phyloP scores from a whole-genome alignment of 2,888 invertebrate genomes.

The Lepetodrilus schrolli region DNA sequence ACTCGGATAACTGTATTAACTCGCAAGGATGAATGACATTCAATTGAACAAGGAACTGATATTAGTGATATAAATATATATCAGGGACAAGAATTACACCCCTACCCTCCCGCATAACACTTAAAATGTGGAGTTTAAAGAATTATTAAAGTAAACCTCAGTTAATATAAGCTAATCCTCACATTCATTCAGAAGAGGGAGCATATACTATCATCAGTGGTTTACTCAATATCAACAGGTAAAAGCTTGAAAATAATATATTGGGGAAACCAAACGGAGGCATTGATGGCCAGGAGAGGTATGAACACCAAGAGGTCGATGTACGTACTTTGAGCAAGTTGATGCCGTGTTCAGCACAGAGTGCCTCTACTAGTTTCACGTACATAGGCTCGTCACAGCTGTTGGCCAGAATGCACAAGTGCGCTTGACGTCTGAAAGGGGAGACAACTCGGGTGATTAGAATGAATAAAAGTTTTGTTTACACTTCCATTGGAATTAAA shows the following conservation, averaged over 20 bases:
- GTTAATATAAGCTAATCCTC: conserved; percentile 35
- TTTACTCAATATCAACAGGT: conserved; percentile 36
- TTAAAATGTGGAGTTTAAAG: too few relatives aligned
- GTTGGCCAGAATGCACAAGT: conserved; percentile 96
- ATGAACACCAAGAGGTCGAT: too few relatives aligned
- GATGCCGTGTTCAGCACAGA: conserved; percentile 98
- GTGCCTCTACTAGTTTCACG: conserved; percentile 96
- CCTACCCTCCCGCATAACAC: too few relatives aligned
- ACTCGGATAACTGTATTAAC: too few relatives aligned
- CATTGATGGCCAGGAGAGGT: too few relatives aligned
- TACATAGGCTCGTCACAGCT: conserved; percentile 99
- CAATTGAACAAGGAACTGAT: too few relatives aligned
- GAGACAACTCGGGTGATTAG: not conserved
- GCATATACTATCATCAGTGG: conserved; percentile 45
- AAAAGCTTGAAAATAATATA: too few relatives aligned
- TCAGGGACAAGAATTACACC: too few relatives aligned
- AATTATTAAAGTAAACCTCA: not conserved
- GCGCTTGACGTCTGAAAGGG: conserved; percentile 89
- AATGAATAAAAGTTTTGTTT: not conserved
- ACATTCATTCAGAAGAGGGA: conserved; percentile 53
- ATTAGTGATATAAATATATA: too few relatives aligned
- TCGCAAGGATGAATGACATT: too few relatives aligned
- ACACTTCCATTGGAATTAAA: too few relatives aligned
- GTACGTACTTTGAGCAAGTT: conserved; percentile 92
- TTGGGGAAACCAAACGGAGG: too few relatives aligned